These are phyloP conservation scores for Sinocyclocheilus maitianheensis DNA, from an alignment of 2,113 vertebrate genomes.

Conservation along the genomic window DNA sequence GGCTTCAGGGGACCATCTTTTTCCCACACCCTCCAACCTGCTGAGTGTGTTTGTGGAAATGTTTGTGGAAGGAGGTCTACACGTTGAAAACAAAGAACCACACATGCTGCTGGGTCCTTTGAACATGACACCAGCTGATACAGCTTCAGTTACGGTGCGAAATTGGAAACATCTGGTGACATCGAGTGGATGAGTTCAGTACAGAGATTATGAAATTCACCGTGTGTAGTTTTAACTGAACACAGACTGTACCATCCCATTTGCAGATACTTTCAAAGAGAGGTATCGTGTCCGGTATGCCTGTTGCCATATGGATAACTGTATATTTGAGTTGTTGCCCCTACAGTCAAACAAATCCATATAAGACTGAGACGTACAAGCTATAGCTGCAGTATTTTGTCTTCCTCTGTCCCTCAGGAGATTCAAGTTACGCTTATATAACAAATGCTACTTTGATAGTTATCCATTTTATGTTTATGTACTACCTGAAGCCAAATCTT, in stretches of 20 bases:
- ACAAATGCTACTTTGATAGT: slow-evolving; percentile 41
- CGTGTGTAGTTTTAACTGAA: slow-evolving; percentile 28
- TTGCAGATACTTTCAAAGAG: slow-evolving; percentile 28
- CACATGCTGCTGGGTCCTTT: slow-evolving; percentile 64
- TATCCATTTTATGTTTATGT: slow-evolving; percentile 44
- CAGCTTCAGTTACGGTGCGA: slow-evolving; percentile 60
- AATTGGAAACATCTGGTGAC: slow-evolving; percentile 69
- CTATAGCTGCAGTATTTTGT: slow-evolving; percentile 11
- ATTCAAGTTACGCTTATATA: slow-evolving; percentile 39
- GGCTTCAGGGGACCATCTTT: slow-evolving; percentile 55
- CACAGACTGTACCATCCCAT: slow-evolving; percentile 30
- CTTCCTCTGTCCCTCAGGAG: slow-evolving; percentile 20
- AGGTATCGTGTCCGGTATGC: slow-evolving; percentile 35
- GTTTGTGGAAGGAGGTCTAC: slow-evolving; percentile 66
- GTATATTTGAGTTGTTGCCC: slow-evolving; percentile 34
- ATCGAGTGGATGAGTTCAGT: slow-evolving; percentile 55
- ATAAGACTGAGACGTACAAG: slow-evolving; percentile 1
- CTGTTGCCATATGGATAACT: slow-evolving; percentile 29
- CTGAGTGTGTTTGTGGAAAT: slow-evolving; percentile 64
- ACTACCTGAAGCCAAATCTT: slow-evolving; percentile 33
- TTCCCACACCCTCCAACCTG: slow-evolving; percentile 62
- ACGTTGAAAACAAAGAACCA: slow-evolving; percentile 58
- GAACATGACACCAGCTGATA: slow-evolving; percentile 69
- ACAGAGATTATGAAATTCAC: slow-evolving; percentile 51
- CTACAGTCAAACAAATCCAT: slow-evolving; percentile 32